Conservation (phyloP, 2,888 invertebrate genomes). For the Drosophila gaucha region DNA sequence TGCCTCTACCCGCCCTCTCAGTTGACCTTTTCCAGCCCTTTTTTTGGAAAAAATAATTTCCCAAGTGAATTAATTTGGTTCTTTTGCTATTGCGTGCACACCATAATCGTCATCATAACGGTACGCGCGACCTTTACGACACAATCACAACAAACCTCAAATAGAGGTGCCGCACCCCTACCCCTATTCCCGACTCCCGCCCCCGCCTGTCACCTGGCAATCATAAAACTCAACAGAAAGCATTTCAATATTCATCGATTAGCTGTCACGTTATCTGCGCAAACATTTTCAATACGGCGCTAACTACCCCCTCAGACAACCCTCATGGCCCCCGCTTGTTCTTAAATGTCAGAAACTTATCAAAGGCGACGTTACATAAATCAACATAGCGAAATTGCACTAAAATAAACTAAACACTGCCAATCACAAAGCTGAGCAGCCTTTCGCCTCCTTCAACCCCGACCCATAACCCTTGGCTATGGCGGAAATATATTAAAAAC, state of each 20-base stretch:
- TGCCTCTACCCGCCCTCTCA: too few species aligned
- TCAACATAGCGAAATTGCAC: slow-evolving; percentile 45
- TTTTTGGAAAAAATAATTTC: neutral
- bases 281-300: slow-evolving; percentile 41
- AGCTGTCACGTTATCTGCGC: slow-evolving; percentile 65
- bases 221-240: slow-evolving; percentile 26
- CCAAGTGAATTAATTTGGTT: slow-evolving; percentile 9
- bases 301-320: slow-evolving; percentile 19
- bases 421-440: slow-evolving; percentile 45
- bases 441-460: neutral
- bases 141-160: slow-evolving; percentile 22
- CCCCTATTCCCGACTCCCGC: too few species aligned
- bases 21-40: slow-evolving; percentile 4
- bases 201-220: slow-evolving; percentile 5
- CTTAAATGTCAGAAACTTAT: slow-evolving; percentile 61
- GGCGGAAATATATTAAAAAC: slow-evolving; percentile 55
- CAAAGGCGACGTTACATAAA: slow-evolving; percentile 51
- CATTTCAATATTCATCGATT: slow-evolving; percentile 68
- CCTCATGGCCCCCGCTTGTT: too few species aligned
- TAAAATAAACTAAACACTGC: slow-evolving; percentile 33
- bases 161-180: neutral
- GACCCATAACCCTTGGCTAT: neutral
- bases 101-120: slow-evolving; percentile 3
- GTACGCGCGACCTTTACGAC: slow-evolving; percentile 17
- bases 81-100: slow-evolving; percentile 10